Evolutionary conservation across 1,140 invertebrate species (phyloP).

Genomic region (Lordiphosa stackelbergi): DNA sequence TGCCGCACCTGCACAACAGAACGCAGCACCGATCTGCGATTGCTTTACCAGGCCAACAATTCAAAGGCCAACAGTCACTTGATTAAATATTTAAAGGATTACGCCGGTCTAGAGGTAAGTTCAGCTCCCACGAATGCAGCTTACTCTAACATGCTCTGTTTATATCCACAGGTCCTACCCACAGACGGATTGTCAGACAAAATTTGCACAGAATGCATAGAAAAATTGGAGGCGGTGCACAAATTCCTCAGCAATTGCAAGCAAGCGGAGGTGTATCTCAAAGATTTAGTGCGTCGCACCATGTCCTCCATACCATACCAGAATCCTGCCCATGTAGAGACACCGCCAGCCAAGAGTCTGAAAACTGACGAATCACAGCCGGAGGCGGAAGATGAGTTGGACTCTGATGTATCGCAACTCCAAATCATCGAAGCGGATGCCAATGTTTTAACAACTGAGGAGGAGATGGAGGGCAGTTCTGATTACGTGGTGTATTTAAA

Average conservation of each 20-base stretch:
- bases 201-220: conserved; percentile 49
- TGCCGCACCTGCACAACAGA: conserved; percentile 52
- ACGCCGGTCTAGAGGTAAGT: conserved; percentile 41
- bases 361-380: neutral
- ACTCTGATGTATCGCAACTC: neutral
- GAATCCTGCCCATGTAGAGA: neutral
- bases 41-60: conserved; percentile 29
- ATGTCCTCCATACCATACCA: conserved; percentile 40
- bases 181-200: conserved; percentile 59
- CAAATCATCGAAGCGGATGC: neutral
- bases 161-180: conserved; percentile 28
- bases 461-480: too few relatives aligned
- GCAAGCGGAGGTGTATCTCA: conserved; percentile 40
- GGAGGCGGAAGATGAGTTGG: neutral
- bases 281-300: conserved; percentile 42
- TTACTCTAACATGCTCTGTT: neutral
- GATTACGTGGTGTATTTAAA: too few relatives aligned
- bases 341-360: neutral
- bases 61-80: neutral
- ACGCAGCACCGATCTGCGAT: conserved; percentile 13
- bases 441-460: neutral
- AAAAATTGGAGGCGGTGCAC: conserved; percentile 30
- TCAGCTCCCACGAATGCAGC: too few relatives aligned
- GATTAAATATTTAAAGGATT: conserved; percentile 34
- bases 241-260: conserved; percentile 44